Conservation (phyloP, 2,888 invertebrate genomes). For the Melieria omissa region DNA sequence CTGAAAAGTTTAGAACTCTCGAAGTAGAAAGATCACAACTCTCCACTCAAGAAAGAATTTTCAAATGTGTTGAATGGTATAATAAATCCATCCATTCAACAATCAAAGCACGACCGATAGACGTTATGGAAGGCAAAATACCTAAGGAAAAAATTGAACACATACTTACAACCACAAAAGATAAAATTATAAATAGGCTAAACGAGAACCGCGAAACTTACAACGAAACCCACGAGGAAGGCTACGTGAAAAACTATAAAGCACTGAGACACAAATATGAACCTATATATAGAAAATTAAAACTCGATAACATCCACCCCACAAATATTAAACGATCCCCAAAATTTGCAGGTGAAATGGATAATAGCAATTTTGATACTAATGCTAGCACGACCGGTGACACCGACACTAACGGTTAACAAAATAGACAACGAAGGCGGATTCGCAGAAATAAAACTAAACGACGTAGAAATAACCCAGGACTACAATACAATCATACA, state of each 20-base stretch:
- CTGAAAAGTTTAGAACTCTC: constrained; percentile 20
- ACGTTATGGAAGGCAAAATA: constrained; percentile 10
- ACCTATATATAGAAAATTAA: constrained; percentile 35
- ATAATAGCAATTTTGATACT: constrained; percentile 19
- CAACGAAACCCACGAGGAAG: constrained; percentile 22
- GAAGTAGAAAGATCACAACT: constrained; percentile 10
- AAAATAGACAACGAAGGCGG: constrained; percentile 32
- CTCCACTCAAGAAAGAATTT: constrained; percentile 23
- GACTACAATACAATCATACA: constrained; percentile 38
- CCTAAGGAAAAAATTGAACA: constrained; percentile 10
- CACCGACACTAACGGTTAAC: constrained; percentile 26
- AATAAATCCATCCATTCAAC: constrained; percentile 36
- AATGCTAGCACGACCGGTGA: constrained; percentile 19
- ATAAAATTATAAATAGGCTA: constrained; percentile 17
- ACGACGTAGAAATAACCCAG: constrained; percentile 28
- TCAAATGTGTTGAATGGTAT: constrained; percentile 24
- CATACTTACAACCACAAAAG: constrained; percentile 6
- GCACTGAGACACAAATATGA: constrained; percentile 28
- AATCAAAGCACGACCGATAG: constrained; percentile 22
- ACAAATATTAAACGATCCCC: constrained; percentile 36
- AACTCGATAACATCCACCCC: constrained; percentile 30
- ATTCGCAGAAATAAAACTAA: constrained; percentile 34
- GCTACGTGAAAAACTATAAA: constrained; percentile 31
- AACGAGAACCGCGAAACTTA: constrained; percentile 30
- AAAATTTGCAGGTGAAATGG: constrained; percentile 33